Conservation (phyloP, 1,140 invertebrate genomes). For the Listronotus oregonensis region DNA sequence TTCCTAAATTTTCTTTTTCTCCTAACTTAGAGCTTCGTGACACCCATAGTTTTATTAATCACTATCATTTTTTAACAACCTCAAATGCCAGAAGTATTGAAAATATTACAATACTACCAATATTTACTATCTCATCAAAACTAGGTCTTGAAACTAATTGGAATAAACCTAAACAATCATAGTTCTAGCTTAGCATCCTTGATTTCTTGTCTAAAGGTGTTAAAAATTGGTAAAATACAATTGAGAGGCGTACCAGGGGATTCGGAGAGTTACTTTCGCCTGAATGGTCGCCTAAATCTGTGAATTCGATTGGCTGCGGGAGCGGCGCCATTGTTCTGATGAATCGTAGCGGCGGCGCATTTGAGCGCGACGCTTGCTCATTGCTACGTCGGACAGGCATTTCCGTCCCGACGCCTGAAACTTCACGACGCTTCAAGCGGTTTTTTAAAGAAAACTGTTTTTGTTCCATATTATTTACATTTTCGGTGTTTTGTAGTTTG, state of each 20-base stretch:
- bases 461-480: background rate
- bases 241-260: constrained; percentile 39
- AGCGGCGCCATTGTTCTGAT: constrained; percentile 53
- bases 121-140: too few species aligned
- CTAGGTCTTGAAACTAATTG: background rate
- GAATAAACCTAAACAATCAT: constrained; percentile 13
- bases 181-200: constrained; percentile 5
- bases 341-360: constrained; percentile 49
- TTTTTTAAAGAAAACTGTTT: background rate
- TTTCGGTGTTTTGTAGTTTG: constrained; percentile 11
- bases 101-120: too few species aligned
- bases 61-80: too few species aligned
- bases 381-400: constrained; percentile 42
- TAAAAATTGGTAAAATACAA: constrained; percentile 33
- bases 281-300: constrained; percentile 48
- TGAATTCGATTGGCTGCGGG: constrained; percentile 48
- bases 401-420: constrained; percentile 47
- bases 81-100: too few species aligned
- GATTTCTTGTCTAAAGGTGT: constrained; percentile 23
- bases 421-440: constrained; percentile 23
- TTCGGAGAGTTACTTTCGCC: constrained; percentile 40
- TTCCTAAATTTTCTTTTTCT: too few species aligned
- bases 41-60: too few species aligned
- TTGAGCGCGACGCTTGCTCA: constrained; percentile 43
- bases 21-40: too few species aligned